These are phyloP conservation scores for Cerceris ruficornis DNA, from an alignment of 2,888 invertebrate species.

Conservation along the genomic window DNA sequence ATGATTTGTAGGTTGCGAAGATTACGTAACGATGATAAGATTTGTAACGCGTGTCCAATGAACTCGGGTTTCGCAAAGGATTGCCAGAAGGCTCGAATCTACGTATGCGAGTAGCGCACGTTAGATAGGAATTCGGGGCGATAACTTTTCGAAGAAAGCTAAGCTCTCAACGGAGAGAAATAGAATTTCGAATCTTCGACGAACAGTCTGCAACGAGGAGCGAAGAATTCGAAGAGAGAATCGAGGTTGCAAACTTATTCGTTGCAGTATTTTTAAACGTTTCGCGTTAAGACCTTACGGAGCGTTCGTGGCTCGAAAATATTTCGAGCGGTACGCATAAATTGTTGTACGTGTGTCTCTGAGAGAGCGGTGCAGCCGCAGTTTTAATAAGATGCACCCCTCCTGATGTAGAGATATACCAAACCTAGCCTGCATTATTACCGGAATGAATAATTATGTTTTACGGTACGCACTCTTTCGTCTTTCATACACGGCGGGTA, in stretches of 20 bases:
- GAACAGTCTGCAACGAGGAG: too few relatives aligned
- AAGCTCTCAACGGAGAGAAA: too few relatives aligned
- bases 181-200: too few relatives aligned
- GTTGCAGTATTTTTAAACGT: neutral
- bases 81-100: neutral
- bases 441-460: slow-evolving; percentile 75
- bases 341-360: slow-evolving; percentile 5
- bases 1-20: slow-evolving; percentile 13
- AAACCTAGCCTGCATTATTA: slow-evolving; percentile 62
- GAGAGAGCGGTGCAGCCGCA: slow-evolving; percentile 3
- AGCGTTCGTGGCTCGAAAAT: neutral
- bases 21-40: slow-evolving; percentile 43
- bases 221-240: too few relatives aligned
- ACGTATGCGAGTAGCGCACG: neutral
- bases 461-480: slow-evolving; percentile 57
- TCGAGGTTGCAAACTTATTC: neutral
- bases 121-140: neutral
- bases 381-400: slow-evolving; percentile 78
- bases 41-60: slow-evolving; percentile 28
- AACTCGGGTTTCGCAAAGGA: slow-evolving; percentile 15
- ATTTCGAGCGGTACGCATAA: slow-evolving; percentile 6
- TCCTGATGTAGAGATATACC: slow-evolving; percentile 63
- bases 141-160: too few relatives aligned
- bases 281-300: too few relatives aligned
- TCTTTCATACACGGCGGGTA: slow-evolving; percentile 47